These are phyloP conservation scores for Drosophila repleta DNA, from an alignment of 1,140 invertebrate genomes.

Conservation along the genomic window DNA sequence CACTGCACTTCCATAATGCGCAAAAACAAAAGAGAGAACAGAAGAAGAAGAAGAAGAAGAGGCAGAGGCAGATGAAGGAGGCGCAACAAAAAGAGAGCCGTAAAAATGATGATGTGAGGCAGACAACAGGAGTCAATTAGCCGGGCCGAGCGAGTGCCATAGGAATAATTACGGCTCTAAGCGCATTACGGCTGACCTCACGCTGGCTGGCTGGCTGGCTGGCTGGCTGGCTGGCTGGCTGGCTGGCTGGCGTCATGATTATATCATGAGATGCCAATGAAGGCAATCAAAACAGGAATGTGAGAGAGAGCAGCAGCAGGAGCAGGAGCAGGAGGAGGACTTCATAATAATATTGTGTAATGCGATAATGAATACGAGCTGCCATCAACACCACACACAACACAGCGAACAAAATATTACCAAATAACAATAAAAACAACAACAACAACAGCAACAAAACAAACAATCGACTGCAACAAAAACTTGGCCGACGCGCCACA, in stretches of 20 bases:
- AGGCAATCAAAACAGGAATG: slow-evolving; percentile 31
- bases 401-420: slow-evolving; percentile 2
- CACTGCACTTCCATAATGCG: not conserved
- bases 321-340: not conserved
- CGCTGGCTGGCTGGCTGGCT: no score
- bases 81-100: no score
- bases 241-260: slow-evolving; percentile 6
- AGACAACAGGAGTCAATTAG: slow-evolving; percentile 48
- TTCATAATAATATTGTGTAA: slow-evolving; percentile 38
- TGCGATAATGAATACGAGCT: slow-evolving; percentile 40
- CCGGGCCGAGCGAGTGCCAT: slow-evolving; percentile 16
- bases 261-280: slow-evolving; percentile 6
- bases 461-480: slow-evolving; percentile 7
- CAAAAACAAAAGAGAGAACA: not conserved
- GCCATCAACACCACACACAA: slow-evolving; percentile 10
- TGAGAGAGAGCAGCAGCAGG: no score
- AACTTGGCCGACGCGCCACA: not conserved
- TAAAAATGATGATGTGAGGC: not conserved
- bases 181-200: slow-evolving; percentile 43
- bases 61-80: not conserved
- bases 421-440: slow-evolving; percentile 39
- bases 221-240: no score
- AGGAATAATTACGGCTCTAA: slow-evolving; percentile 44
- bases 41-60: not conserved
- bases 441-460: not conserved